Percentiles rank a stretch among this genome's conserved stretches.
These are phyloP conservation scores for Chelidonichthys spinosus DNA, from an alignment of 2,797 vertebrate genomes.

Conservation along the genomic window DNA sequence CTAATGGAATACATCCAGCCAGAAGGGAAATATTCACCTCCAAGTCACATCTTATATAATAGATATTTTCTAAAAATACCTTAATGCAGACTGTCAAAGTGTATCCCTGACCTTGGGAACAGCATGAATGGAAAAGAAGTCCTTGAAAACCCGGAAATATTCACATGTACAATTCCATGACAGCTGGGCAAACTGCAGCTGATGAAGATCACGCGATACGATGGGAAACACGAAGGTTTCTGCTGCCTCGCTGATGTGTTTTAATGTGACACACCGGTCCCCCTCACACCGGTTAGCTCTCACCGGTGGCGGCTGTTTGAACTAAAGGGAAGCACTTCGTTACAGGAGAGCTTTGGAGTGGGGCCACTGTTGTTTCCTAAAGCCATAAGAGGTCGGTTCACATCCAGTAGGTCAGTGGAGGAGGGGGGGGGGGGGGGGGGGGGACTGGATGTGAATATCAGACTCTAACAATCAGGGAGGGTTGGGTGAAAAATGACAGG, in stretches of 20 bases:
- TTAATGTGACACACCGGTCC: not conserved
- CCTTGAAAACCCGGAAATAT: not conserved
- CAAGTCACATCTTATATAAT: not conserved
- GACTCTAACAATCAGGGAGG: conserved; percentile 55
- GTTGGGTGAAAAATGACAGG: conserved; percentile 15
- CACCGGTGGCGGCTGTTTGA: conserved; percentile 54
- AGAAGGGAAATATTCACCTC: not conserved
- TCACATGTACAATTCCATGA: not conserved
- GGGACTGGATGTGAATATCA: conserved; percentile 69
- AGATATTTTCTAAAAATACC: not conserved
- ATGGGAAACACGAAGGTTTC: not conserved
- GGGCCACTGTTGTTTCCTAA: conserved; percentile 78
- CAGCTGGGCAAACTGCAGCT: not conserved
- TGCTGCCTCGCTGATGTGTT: not conserved
- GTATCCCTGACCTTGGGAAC: not conserved
- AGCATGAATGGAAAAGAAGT: not conserved
- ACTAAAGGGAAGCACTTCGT: conserved; percentile 73
- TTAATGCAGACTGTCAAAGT: not conserved
- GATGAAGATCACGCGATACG: not conserved
- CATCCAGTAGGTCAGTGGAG: conserved; percentile 61
- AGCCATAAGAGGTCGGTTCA: conserved; percentile 67
- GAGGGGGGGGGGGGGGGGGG: conserved; percentile 41
- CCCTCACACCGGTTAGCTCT: conserved; percentile 8
- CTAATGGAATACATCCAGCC: not conserved
- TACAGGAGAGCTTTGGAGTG: conserved; percentile 69